Conservation (phyloP, 1,140 invertebrate species). For the Asobara japonica region DNA sequence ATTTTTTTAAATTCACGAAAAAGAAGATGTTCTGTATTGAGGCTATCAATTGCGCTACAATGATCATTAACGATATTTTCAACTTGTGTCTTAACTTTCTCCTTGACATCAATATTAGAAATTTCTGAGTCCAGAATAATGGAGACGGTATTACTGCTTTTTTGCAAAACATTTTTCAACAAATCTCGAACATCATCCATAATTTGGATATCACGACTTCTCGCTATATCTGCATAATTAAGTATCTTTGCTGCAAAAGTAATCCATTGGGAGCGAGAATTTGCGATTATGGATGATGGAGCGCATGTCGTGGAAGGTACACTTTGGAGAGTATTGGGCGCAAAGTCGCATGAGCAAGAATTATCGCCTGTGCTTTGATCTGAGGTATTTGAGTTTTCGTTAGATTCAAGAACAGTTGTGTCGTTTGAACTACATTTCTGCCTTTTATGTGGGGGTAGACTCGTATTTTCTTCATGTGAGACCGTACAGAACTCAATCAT, state of each 20-base stretch:
- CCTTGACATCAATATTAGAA: constrained; percentile 10
- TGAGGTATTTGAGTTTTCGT: background rate
- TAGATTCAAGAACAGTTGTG: background rate
- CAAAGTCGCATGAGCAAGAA: background rate
- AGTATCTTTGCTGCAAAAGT: constrained; percentile 22
- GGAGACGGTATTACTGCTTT: background rate
- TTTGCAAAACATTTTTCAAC: constrained; percentile 7
- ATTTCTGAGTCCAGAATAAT: background rate
- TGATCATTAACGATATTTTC: background rate
- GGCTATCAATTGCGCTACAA: background rate
- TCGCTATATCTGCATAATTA: constrained; percentile 16
- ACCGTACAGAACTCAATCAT: background rate
- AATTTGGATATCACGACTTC: constrained; percentile 8
- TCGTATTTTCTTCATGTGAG: constrained; percentile 11
- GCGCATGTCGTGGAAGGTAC: background rate
- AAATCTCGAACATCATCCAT: constrained; percentile 19
- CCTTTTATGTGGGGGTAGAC: constrained; percentile 1
- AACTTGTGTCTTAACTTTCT: constrained; percentile 9
- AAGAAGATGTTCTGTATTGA: constrained; percentile 4
- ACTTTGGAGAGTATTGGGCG: background rate
- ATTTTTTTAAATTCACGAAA: constrained; percentile 17
- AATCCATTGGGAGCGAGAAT: background rate
- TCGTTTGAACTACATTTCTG: background rate
- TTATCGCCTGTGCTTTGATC: background rate
- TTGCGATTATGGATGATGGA: background rate